These are phyloP conservation scores for Aspidiotus rigidus DNA, from an alignment of 2,888 invertebrate genomes.

Conservation along the genomic window DNA sequence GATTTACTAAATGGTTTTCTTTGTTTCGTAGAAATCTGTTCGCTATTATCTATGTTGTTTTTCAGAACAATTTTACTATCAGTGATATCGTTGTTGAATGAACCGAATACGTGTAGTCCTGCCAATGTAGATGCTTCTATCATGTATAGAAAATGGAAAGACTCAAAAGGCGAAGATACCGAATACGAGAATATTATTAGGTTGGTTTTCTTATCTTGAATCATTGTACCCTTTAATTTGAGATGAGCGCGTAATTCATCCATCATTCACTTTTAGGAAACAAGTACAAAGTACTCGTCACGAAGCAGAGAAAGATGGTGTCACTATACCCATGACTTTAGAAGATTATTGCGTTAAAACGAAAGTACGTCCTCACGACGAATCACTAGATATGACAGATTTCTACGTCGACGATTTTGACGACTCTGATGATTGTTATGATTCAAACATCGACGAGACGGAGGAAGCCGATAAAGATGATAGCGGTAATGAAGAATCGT, in stretches of 20 bases:
- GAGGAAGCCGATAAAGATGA: conserved; percentile 71
- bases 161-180: conserved; percentile 94
- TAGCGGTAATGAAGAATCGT: conserved; percentile 86
- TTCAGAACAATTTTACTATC: conserved; percentile 86
- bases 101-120: conserved; percentile 98
- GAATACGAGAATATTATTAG: conserved; percentile 99
- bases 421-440: conserved; percentile 56
- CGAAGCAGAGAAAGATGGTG: conserved; percentile 93
- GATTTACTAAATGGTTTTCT: neutral
- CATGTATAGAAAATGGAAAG: conserved; percentile 98
- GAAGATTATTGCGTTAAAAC: conserved; percentile 98
- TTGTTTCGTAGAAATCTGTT: too few relatives aligned
- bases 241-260: neutral
- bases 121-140: conserved; percentile 99
- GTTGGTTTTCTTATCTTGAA: conserved; percentile 46
- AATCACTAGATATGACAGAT: conserved; percentile 82
- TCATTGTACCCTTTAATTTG: too few relatives aligned
- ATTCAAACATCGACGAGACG: conserved; percentile 59
- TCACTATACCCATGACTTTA: conserved; percentile 89
- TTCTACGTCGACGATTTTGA: conserved; percentile 95
- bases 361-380: conserved; percentile 75
- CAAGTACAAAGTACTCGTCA: conserved; percentile 91
- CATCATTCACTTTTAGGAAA: conserved; percentile 55
- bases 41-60: neutral
- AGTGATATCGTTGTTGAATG: conserved; percentile 95